Base-by-base conservation (phyloP, 2,888 invertebrate species). In the Athrips mouffetella region DNA sequence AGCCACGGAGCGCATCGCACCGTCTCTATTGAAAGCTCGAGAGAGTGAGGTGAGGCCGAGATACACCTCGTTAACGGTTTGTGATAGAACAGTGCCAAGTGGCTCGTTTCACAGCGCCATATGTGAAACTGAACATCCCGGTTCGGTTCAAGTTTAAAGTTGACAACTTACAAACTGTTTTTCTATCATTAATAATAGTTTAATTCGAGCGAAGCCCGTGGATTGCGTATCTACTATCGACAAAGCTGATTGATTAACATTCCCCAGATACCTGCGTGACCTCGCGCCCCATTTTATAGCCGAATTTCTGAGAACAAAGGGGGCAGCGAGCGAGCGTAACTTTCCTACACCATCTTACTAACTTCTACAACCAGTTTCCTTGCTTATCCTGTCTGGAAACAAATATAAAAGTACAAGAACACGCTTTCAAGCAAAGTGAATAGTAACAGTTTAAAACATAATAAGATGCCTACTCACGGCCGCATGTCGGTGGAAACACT, bases 31-130 rank as follows among this genome's bases (percentile, higher is more conserved):
- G 40, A 40, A 40, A 40, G 40, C 40, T 40, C 40, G 40, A 40
- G 40, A 40, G 40, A 40, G 40, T 40, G 23, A 13, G 25, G 7
- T 18, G 8, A 4, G 20, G 37, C 37, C n/a, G 37, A 37, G 37
- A 37, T 37, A 37, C 37, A 37, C 20, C 40, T 40, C 40, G 21
- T 40, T 40, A 40, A 40, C 40, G 40, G 40, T 40, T 40, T 40
- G 40, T 40, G 40, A 40, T 37, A 37, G 37, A 37, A 37, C 18
- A 37, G 37, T 23, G 40, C 40, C 40, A 25, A 25, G 23, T 21
- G 40, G 40, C 40, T 40, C 40, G 40, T 40, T 40, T 21, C 40
- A 40, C 40, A 25, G 13, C 23, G 23, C 21, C 40, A 40, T 25
- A 21, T 37, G 37, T 35, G 18, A 16, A 1, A 16, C 33, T n/a